Base-by-base conservation (phyloP, 2,888 invertebrate species). In the Thysanoteuthis rhombus region DNA sequence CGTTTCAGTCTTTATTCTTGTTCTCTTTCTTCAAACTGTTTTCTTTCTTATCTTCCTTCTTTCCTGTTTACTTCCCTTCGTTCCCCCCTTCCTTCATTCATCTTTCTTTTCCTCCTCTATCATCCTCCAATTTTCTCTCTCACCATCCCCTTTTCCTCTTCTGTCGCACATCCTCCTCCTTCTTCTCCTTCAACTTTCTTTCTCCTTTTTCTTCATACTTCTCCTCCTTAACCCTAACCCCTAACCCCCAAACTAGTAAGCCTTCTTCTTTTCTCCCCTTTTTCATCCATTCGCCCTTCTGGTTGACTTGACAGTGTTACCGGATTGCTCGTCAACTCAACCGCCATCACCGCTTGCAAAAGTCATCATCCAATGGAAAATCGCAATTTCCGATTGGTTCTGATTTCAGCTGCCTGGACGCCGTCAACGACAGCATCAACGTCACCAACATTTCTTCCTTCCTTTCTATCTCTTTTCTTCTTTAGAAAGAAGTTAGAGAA, bases 331-430 rank as follows among this genome's bases (percentile, higher is more conserved):
- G 32, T 75, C 32, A 75, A n/a, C n/a, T 6, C 32, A 0, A 8
- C 32, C 75, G 32, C 75, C n/a, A 32, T 75, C n/a, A 19, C 75
- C 75, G 32, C n/a, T 75, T 75, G n/a, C 75, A 75, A n/a, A 75
- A 75, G 75, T 75, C 75, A 75, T 75, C 75, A 75, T n/a, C 75
- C 75, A 75, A 75, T 75, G 75, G 75, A 32, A 75, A 75, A 75
- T 75, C 75, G 75, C n/a, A 75, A 75, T 75, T 75, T 75, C 75
- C 75, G 75, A 75, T 75, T 75, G n/a, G 75, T 75, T n/a, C 75
- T 1, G 75, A 75, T 75, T 75, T 32, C 75, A 75, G 75, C 75
- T n/a, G 75, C 75, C 6, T n/a, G 32, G 32, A n/a, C 75, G 12
- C 75, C 75, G 75, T n/a, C n/a, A 75, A n/a, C n/a, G 19, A 75